These are phyloP conservation scores for Tenthredo mesomela DNA, from an alignment of 2,888 invertebrate genomes.

Conservation along the genomic window DNA sequence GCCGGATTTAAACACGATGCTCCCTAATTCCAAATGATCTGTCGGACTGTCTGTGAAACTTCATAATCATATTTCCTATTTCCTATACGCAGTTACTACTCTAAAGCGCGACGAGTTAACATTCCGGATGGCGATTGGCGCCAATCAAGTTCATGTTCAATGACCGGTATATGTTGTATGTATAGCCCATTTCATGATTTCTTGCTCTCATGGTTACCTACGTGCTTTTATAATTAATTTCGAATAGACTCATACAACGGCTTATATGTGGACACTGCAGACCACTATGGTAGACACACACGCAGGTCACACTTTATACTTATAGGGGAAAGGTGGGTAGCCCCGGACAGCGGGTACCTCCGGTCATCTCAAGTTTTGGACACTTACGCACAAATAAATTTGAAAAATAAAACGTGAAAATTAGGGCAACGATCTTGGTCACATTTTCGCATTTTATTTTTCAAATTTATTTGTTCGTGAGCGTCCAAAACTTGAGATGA, in stretches of 20 bases:
- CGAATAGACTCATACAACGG: not conserved
- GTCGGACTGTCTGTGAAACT: not conserved
- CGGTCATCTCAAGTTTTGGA: too few species aligned
- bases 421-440: too few species aligned
- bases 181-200: not conserved
- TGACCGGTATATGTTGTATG: not conserved
- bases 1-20: not conserved
- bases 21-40: not conserved
- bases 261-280: not conserved
- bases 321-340: too few species aligned
- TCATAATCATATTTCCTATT: not conserved
- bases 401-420: too few species aligned
- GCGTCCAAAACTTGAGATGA: too few species aligned
- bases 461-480: too few species aligned
- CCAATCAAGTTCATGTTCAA: constrained; percentile 12
- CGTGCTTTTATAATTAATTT: not conserved
- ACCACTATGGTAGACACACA: not conserved
- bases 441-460: too few species aligned
- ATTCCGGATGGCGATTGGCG: constrained; percentile 4
- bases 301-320: not conserved
- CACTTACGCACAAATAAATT: too few species aligned
- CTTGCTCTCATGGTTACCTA: not conserved
- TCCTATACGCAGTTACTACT: not conserved
- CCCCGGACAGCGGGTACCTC: too few species aligned
- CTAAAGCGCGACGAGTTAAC: not conserved